Conservation (phyloP, 2,888 invertebrate genomes). For the Resseliella maxima region DNA sequence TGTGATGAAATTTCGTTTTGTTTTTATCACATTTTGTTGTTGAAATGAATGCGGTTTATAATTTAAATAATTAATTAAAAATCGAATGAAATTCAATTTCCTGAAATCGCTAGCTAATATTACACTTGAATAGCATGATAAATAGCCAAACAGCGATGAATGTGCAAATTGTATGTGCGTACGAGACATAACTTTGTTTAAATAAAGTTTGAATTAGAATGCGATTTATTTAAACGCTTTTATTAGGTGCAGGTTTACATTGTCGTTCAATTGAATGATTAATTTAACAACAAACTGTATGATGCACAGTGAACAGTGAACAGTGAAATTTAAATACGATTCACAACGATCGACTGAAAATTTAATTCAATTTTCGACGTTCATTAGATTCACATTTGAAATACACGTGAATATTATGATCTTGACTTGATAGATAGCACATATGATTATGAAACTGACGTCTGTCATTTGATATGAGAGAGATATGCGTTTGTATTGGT, state of each 20-base stretch:
- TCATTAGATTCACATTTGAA: not conserved
- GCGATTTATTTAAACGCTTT: not conserved
- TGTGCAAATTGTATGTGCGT: slow-evolving; percentile 18
- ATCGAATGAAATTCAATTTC: not conserved
- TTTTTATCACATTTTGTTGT: not conserved
- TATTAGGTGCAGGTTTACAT: not conserved
- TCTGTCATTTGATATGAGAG: not conserved
- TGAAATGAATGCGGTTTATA: not conserved
- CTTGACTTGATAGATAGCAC: not conserved
- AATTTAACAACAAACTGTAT: not conserved
- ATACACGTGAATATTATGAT: slow-evolving; percentile 39
- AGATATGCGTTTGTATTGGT: not conserved
- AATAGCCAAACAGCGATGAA: slow-evolving; percentile 44
- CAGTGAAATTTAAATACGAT: not conserved
- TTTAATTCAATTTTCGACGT: not conserved
- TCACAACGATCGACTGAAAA: not conserved
- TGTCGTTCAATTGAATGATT: slow-evolving; percentile 8
- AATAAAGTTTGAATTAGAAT: slow-evolving; percentile 22
- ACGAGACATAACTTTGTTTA: slow-evolving; percentile 3
- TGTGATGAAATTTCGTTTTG: not conserved
- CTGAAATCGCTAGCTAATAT: not conserved
- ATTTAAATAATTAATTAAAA: slow-evolving; percentile 37
- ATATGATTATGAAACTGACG: slow-evolving; percentile 37
- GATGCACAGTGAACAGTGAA: not conserved
- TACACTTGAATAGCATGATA: slow-evolving; percentile 3